Percentiles rank a stretch among this genome's conserved stretches.
phyloP scores from a whole-genome alignment of 2,888 invertebrate genomes.

The Lampropteryx suffumata region DNA sequence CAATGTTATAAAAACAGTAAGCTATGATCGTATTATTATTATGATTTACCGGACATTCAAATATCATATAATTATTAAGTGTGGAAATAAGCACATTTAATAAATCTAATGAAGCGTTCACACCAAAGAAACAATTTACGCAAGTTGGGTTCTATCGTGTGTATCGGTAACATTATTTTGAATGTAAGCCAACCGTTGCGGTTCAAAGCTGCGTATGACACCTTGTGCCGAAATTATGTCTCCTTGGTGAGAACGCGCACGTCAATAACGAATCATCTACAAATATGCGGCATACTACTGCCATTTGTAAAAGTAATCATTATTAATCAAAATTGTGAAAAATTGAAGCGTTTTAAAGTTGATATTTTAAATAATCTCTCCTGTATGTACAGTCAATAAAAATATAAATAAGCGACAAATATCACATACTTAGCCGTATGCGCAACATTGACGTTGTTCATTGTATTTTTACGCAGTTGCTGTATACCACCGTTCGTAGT shows the following conservation, averaged over 20 bases:
- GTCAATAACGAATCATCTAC: constrained; percentile 71
- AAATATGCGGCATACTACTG: constrained; percentile 64
- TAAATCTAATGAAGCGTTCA: constrained; percentile 47
- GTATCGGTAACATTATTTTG: too few species aligned
- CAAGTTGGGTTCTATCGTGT: too few species aligned
- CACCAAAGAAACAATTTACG: too few species aligned
- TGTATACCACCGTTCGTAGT: too few species aligned
- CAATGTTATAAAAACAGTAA: constrained; percentile 75
- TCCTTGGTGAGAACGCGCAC: constrained; percentile 24
- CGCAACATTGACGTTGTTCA: too few species aligned
- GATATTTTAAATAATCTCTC: constrained; percentile 70
- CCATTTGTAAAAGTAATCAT: constrained; percentile 56
- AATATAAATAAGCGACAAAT: neutral
- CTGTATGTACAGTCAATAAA: constrained; percentile 47
- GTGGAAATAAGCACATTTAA: constrained; percentile 64
- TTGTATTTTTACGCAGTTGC: too few species aligned
- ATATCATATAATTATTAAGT: constrained; percentile 49
- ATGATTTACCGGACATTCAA: constrained; percentile 64
- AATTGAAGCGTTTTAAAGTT: constrained; percentile 72
- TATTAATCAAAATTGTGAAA: constrained; percentile 58
- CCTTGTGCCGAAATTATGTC: too few species aligned
- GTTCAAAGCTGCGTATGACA: too few species aligned
- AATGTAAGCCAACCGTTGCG: too few species aligned
- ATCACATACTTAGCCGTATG: too few species aligned
- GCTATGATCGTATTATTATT: constrained; percentile 66